These are phyloP conservation scores for Nesoenas mayeri DNA, from an alignment of 2,113 vertebrate species.

Conservation along the genomic window DNA sequence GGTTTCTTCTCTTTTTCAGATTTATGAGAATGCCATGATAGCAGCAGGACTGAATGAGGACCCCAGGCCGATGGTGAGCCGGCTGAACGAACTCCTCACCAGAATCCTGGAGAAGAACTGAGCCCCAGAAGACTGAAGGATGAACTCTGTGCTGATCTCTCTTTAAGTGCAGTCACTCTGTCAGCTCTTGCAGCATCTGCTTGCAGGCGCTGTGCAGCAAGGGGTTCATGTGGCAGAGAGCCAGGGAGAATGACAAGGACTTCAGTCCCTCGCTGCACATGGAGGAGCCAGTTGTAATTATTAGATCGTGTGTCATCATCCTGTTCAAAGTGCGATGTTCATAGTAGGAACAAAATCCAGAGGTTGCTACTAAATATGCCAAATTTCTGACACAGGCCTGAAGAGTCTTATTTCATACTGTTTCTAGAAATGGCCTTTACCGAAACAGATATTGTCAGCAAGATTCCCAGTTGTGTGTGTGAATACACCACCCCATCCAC, in stretches of 20 bases:
- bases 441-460: not conserved
- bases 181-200: not conserved
- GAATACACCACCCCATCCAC: not conserved
- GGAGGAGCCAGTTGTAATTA: not conserved
- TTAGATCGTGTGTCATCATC: not conserved
- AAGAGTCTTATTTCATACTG: not conserved
- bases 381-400: not conserved
- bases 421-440: constrained; percentile 3
- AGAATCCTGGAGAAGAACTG: constrained; percentile 88
- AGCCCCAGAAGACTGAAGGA: constrained; percentile 18
- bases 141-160: not conserved
- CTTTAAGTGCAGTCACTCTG: not conserved
- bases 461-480: not conserved
- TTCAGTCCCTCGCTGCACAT: not conserved
- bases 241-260: not conserved
- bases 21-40: constrained; percentile 98
- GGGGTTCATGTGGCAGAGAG: not conserved
- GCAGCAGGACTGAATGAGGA: constrained; percentile 92
- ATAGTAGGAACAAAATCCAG: not conserved
- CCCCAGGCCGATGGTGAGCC: constrained; percentile 90
- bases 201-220: not conserved
- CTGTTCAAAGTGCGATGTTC: not conserved
- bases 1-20: constrained; percentile 71
- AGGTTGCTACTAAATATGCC: not conserved
- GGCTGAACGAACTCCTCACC: constrained; percentile 88